Conservation (phyloP, 1,140 invertebrate species). For the Alviniconcha marisindica region DNA sequence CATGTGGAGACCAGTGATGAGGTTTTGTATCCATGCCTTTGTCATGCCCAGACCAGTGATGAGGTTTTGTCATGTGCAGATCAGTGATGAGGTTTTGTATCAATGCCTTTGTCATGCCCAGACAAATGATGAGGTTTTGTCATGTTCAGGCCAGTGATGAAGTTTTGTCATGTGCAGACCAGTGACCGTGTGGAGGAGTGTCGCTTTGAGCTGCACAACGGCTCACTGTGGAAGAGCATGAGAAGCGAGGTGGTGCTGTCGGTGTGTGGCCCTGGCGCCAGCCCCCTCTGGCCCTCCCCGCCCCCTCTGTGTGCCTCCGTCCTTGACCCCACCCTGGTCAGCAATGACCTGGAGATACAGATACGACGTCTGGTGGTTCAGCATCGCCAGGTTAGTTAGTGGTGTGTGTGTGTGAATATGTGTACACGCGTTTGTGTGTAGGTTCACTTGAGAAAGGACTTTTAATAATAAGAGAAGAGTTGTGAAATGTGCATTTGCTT, state of each 20-base stretch:
- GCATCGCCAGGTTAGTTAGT: slow-evolving; percentile 68
- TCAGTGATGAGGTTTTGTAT: background rate
- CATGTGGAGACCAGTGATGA: too few relatives aligned
- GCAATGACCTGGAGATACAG: slow-evolving; percentile 75
- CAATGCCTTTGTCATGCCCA: too few relatives aligned
- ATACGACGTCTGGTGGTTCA: slow-evolving; percentile 69
- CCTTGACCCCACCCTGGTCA: slow-evolving; percentile 65
- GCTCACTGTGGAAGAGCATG: slow-evolving; percentile 76
- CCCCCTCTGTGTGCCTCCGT: slow-evolving; percentile 67
- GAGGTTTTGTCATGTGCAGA: background rate
- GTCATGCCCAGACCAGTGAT: too few relatives aligned
- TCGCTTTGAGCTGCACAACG: slow-evolving; percentile 73
- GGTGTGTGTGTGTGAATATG: background rate
- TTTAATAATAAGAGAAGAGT: too few relatives aligned
- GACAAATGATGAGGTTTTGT: background rate
- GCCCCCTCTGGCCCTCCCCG: slow-evolving; percentile 65
- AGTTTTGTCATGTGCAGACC: slow-evolving; percentile 12
- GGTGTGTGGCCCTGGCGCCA: slow-evolving; percentile 63
- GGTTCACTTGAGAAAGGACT: background rate
- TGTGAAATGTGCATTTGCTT: too few relatives aligned
- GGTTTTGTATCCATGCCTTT: too few relatives aligned
- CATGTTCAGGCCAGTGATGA: background rate
- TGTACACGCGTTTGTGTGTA: background rate
- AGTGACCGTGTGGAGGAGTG: slow-evolving; percentile 71
- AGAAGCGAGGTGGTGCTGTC: slow-evolving; percentile 73